phyloP scores from a whole-genome alignment of 2,113 vertebrate genomes.

The Plotosus lineatus region DNA sequence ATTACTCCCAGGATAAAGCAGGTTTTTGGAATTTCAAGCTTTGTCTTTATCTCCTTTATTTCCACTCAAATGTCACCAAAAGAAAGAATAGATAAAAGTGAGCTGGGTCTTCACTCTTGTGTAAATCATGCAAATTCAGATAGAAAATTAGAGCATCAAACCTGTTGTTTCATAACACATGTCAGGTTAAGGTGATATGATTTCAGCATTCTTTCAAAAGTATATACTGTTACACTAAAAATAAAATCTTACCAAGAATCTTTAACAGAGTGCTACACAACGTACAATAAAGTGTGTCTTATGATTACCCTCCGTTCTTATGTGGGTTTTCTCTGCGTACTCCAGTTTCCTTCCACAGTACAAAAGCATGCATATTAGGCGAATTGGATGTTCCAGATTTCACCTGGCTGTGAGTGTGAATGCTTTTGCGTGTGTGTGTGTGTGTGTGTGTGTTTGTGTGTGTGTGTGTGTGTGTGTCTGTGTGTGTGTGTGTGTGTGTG shows the following conservation, averaged over 20 bases:
- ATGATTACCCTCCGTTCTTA: background rate
- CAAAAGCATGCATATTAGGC: too few species aligned
- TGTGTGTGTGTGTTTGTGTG: too few species aligned
- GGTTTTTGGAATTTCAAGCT: constrained; percentile 62
- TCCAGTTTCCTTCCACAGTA: too few species aligned
- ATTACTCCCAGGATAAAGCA: constrained; percentile 64
- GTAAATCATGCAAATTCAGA: background rate
- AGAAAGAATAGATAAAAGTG: constrained; percentile 55
- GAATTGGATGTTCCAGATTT: too few species aligned
- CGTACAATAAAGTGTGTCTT: background rate
- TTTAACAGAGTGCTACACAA: background rate
- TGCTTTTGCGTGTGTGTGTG: too few species aligned
- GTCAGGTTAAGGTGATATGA: background rate
- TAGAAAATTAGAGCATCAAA: background rate
- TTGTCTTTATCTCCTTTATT: constrained; percentile 63
- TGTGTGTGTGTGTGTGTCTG: too few species aligned
- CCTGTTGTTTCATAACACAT: background rate
- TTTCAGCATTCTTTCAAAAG: background rate
- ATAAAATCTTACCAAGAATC: background rate
- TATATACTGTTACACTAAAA: background rate
- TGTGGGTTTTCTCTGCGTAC: too few species aligned
- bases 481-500: too few species aligned
- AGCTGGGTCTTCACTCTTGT: constrained; percentile 46
- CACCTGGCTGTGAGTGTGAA: too few species aligned
- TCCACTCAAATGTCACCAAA: constrained; percentile 39